phyloP scores from a whole-genome alignment of 2,888 invertebrate genomes.

The Parelbella ahira region DNA sequence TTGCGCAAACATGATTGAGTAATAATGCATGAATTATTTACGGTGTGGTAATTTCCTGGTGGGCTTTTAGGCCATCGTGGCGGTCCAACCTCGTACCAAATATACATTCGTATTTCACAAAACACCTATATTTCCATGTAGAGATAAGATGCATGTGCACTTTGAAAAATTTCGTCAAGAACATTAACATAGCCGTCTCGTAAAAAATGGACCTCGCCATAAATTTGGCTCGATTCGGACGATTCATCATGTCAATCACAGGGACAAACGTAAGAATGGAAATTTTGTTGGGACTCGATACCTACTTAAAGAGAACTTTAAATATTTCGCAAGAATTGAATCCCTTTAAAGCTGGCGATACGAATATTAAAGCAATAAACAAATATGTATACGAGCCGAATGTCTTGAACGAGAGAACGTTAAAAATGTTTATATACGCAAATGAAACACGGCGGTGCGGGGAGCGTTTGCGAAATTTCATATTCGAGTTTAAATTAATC shows the following conservation, averaged over 20 bases:
- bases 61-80: constrained; percentile 53
- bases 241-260: constrained; percentile 14
- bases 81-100: constrained; percentile 38
- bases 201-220: constrained; percentile 18
- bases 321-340: background rate
- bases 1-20: constrained; percentile 67
- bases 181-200: constrained; percentile 18
- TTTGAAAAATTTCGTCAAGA: constrained; percentile 19
- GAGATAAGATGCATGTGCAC: constrained; percentile 10
- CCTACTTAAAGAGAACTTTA: background rate
- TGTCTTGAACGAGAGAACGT: constrained; percentile 3
- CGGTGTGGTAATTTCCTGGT: constrained; percentile 66
- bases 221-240: constrained; percentile 13
- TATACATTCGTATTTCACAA: constrained; percentile 30
- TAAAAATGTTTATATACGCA: constrained; percentile 6
- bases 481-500: constrained; percentile 14
- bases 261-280: constrained; percentile 12
- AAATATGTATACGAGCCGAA: constrained; percentile 7
- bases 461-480: constrained; percentile 12
- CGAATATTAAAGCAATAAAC: constrained; percentile 5
- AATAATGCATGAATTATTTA: constrained; percentile 78
- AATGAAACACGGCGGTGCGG: constrained; percentile 3
- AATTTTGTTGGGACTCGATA: constrained; percentile 4
- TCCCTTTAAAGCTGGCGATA: background rate
- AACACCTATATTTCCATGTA: constrained; percentile 24